Evolutionary conservation across 2,113 vertebrate species (phyloP).

Genomic region (Emydocephalus ijimae): DNA sequence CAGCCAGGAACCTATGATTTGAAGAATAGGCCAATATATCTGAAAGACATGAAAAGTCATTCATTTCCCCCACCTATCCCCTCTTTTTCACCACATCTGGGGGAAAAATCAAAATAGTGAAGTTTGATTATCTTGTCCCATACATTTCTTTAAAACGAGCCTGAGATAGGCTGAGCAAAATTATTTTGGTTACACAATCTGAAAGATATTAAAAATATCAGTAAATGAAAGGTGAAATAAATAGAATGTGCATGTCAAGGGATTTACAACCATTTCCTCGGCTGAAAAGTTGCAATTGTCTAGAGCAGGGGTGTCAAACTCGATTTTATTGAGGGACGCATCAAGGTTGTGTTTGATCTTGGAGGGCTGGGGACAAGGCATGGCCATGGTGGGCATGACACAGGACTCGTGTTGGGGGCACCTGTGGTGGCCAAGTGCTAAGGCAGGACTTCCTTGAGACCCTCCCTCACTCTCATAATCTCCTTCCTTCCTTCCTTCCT

Average conservation of each 20-base stretch:
- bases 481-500: too few species aligned
- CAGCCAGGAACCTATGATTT: slow-evolving; percentile 82
- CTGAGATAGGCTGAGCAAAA: slow-evolving; percentile 43
- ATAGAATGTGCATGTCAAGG: not conserved
- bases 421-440: too few species aligned
- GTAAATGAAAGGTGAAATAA: not conserved
- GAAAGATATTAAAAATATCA: slow-evolving; percentile 15
- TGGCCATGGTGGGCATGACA: too few species aligned
- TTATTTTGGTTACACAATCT: slow-evolving; percentile 3
- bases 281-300: slow-evolving; percentile 13
- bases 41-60: slow-evolving; percentile 74
- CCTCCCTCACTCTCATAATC: too few species aligned
- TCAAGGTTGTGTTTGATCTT: too few species aligned
- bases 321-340: too few species aligned
- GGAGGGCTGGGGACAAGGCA: too few species aligned
- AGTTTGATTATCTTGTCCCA: slow-evolving; percentile 62
- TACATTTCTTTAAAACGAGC: slow-evolving; percentile 36
- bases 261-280: slow-evolving; percentile 29
- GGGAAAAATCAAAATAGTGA: slow-evolving; percentile 39
- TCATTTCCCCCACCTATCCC: slow-evolving; percentile 33
- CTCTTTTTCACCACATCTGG: slow-evolving; percentile 52
- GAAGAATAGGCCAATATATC: slow-evolving; percentile 77
- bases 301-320: not conserved
- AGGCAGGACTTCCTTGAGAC: too few species aligned
- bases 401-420: too few species aligned